Conservation (phyloP, 2,797 vertebrate genomes). For the Tokudaia muenninki region DNA sequence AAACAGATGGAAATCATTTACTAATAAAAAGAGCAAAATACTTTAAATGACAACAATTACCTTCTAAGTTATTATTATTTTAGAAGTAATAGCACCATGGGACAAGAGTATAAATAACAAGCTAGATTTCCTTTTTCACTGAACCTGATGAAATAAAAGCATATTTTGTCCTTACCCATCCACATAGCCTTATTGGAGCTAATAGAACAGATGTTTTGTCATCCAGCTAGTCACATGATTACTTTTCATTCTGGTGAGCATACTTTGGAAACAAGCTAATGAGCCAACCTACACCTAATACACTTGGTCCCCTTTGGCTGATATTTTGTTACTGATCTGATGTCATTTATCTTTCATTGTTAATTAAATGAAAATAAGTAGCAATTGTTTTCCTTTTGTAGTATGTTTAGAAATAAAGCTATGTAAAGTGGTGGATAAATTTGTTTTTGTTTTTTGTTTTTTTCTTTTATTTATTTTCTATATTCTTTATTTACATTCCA, state of each 20-base stretch:
- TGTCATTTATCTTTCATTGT: slow-evolving; percentile 89
- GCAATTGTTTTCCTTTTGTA: slow-evolving; percentile 74
- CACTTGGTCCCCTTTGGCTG: slow-evolving; percentile 86
- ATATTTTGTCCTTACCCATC: slow-evolving; percentile 80
- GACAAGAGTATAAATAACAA: slow-evolving; percentile 88
- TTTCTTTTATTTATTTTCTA: no score
- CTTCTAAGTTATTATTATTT: slow-evolving; percentile 78
- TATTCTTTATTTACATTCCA: no score
- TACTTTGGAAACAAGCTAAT: slow-evolving; percentile 83
- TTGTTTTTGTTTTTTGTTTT: slow-evolving; percentile 1
- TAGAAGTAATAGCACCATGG: slow-evolving; percentile 76
- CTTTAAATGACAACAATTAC: slow-evolving; percentile 76
- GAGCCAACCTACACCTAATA: slow-evolving; percentile 86
- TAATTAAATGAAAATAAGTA: slow-evolving; percentile 89
- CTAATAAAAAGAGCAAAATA: slow-evolving; percentile 72
- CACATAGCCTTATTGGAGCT: slow-evolving; percentile 90
- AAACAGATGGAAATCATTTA: slow-evolving; percentile 82
- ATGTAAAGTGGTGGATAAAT: slow-evolving; percentile 61
- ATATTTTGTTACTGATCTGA: slow-evolving; percentile 89
- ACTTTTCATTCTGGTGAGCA: slow-evolving; percentile 79
- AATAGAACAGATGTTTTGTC: slow-evolving; percentile 92
- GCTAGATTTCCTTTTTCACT: slow-evolving; percentile 87
- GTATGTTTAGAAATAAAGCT: slow-evolving; percentile 58
- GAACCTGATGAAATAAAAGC: slow-evolving; percentile 83
- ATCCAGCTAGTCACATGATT: slow-evolving; percentile 84